phyloP scores from a whole-genome alignment of 1,140 invertebrate genomes.

The fruit fly (Drosophila melanogaster) region Release_6_plus_ISO1_MT NC_004354.4:10632501-10633000 shows the following conservation, averaged over 20 bases:
- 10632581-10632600: constrained; percentile 78
- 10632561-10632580: constrained; percentile 67
- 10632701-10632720: constrained; percentile 65
- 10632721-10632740: constrained; percentile 40
- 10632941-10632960: constrained; percentile 50
- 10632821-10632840: constrained; percentile 49
- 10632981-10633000: background rate
- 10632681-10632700: constrained; percentile 80
- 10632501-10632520: constrained; percentile 20
- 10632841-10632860: constrained; percentile 15
- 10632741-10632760: constrained; percentile 36
- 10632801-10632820: constrained; percentile 74
- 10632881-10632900: constrained; percentile 73
- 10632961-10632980: constrained; percentile 47
- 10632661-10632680: constrained; percentile 73
- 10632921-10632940: constrained; percentile 64
- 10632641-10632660: constrained; percentile 69
- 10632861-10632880: constrained; percentile 78
- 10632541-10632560: constrained; percentile 65
- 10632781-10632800: constrained; percentile 43
- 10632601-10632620: constrained; percentile 6
- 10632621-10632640: background rate
- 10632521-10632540: constrained; percentile 47
- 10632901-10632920: constrained; percentile 36
- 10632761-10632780: background rate